Percentiles rank a stretch among this genome's conserved stretches.
Evolutionary conservation across 2,888 invertebrate genomes (phyloP).

Genomic region (Muschampia plurimacula): DNA sequence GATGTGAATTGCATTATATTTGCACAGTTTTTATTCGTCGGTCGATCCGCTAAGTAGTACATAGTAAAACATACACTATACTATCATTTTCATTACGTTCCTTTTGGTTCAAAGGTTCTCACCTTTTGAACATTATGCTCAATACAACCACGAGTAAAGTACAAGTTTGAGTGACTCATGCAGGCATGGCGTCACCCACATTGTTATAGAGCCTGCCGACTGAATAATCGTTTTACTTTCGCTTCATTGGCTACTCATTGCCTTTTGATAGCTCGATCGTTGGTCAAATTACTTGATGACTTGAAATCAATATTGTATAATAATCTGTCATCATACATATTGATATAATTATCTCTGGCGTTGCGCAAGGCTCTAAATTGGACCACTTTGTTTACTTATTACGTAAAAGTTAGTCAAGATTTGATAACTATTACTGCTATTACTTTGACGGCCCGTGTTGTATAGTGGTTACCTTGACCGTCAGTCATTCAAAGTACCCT

Average conservation of each 20-base stretch:
- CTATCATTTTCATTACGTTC: neutral
- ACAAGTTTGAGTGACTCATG: slow-evolving; percentile 18
- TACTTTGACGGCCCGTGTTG: neutral
- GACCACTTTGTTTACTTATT: neutral
- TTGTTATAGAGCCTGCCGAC: slow-evolving; percentile 21
- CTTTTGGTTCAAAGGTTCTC: neutral
- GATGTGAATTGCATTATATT: too few species aligned
- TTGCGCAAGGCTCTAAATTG: neutral
- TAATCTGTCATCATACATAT: neutral
- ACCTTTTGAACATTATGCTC: slow-evolving; percentile 6
- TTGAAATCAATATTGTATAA: slow-evolving; percentile 20
- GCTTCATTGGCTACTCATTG: slow-evolving; percentile 27
- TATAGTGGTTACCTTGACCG: too few species aligned
- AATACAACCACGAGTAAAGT: neutral
- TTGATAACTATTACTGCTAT: neutral
- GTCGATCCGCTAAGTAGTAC: neutral
- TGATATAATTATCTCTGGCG: neutral
- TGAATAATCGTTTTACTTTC: slow-evolving; percentile 31
- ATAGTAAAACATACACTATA: neutral
- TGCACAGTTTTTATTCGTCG: neutral
- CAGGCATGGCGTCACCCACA: slow-evolving; percentile 22
- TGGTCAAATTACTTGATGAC: slow-evolving; percentile 19
- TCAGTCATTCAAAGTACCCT: too few species aligned
- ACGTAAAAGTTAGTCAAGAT: neutral
- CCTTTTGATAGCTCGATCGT: slow-evolving; percentile 40